A percentile compares a stretch with the other conserved stretches of the same genome.
Conservation (phyloP, 30 jellyfish, hydroid and myxozoan genomes). For the Aurelia sp. region DNA sequence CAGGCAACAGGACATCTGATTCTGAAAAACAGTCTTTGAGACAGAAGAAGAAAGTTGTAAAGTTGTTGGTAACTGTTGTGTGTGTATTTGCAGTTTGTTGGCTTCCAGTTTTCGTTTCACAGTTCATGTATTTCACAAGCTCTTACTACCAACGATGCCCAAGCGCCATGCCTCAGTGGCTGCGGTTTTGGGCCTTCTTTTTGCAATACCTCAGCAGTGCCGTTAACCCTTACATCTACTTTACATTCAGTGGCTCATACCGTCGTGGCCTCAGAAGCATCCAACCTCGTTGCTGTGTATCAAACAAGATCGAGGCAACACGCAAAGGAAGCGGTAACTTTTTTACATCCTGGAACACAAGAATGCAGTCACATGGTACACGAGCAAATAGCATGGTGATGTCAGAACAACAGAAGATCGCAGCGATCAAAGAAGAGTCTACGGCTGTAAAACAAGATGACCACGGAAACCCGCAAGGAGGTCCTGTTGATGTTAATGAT, state of each 20-base stretch:
- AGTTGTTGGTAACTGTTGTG: slow-evolving; percentile 69
- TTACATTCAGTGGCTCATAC: slow-evolving; percentile 74
- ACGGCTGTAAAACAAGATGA: too few relatives aligned
- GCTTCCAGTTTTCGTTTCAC: slow-evolving; percentile 81
- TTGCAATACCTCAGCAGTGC: slow-evolving; percentile 88
- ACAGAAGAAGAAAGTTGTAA: slow-evolving; percentile 51
- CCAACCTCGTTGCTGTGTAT: too few relatives aligned
- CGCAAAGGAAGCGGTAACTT: too few relatives aligned
- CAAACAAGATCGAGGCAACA: too few relatives aligned
- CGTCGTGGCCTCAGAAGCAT: slow-evolving; percentile 40
- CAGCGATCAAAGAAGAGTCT: too few relatives aligned
- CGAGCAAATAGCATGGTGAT: too few relatives aligned
- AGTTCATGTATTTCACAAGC: slow-evolving; percentile 63
- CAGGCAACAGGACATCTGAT: slow-evolving; percentile 35
- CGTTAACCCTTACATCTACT: slow-evolving; percentile 77
- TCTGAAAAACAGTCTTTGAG: slow-evolving; percentile 16
- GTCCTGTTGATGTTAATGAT: too few relatives aligned
- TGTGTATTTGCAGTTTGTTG: slow-evolving; percentile 80
- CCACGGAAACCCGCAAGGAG: too few relatives aligned
- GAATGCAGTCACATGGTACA: too few relatives aligned
- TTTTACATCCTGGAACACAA: too few relatives aligned
- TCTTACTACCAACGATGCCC: slow-evolving; percentile 70
- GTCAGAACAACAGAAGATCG: too few relatives aligned
- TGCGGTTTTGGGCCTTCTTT: slow-evolving; percentile 62
- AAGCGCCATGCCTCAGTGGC: slow-evolving; percentile 56